Evolutionary conservation across 2,888 invertebrate genomes (phyloP).

Genomic region (Torymus texanus): DNA sequence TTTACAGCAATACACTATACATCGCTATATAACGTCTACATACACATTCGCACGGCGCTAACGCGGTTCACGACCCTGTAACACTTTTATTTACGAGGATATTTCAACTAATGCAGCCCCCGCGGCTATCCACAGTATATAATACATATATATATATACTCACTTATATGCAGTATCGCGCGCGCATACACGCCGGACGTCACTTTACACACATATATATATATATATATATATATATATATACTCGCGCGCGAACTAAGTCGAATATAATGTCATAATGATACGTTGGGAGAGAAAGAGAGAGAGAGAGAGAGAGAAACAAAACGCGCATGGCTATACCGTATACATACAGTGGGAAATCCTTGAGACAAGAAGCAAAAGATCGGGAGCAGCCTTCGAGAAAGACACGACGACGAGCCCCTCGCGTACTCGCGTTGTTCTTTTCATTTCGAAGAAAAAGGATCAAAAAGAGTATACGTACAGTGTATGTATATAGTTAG

Average conservation of each 20-base stretch:
- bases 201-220: too few relatives aligned
- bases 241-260: slow-evolving; percentile 21
- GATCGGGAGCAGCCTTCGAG: slow-evolving; percentile 62
- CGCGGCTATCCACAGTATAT: slow-evolving; percentile 8
- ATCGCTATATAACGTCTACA: too few relatives aligned
- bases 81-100: slow-evolving; percentile 52
- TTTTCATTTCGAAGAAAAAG: background rate
- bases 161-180: background rate
- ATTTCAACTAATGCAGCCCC: slow-evolving; percentile 42
- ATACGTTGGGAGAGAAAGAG: slow-evolving; percentile 13
- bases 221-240: too few relatives aligned
- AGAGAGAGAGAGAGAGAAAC: slow-evolving; percentile 5
- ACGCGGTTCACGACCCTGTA: slow-evolving; percentile 49
- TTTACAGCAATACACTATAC: too few relatives aligned
- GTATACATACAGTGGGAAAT: slow-evolving; percentile 47
- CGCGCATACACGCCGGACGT: background rate
- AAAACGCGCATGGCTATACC: slow-evolving; percentile 49
- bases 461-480: background rate
- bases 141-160: background rate
- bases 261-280: slow-evolving; percentile 45
- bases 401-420: too few relatives aligned
- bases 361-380: slow-evolving; percentile 64
- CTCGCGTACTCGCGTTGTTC: background rate
- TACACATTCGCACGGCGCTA: background rate
- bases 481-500: too few relatives aligned